These are phyloP conservation scores for Elachura formosa DNA, from an alignment of 2,113 vertebrate genomes.

Conservation along the genomic window DNA sequence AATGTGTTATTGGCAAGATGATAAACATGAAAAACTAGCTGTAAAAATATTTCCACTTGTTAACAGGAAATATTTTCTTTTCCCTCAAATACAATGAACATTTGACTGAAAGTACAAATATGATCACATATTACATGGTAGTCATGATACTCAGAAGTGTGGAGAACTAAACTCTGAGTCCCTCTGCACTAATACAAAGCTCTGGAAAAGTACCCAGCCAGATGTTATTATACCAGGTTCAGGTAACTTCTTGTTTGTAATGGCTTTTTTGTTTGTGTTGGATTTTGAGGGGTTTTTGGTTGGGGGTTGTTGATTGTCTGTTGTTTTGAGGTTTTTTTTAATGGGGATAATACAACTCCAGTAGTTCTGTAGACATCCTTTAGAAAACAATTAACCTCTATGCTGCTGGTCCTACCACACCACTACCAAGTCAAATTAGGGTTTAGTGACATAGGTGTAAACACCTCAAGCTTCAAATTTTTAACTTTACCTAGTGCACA, in stretches of 20 bases:
- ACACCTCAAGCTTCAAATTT: background rate
- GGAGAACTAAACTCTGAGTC: background rate
- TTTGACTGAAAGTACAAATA: background rate
- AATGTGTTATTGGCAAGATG: background rate
- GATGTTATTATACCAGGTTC: background rate
- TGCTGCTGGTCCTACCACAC: background rate
- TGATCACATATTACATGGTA: background rate
- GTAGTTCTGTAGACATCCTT: background rate
- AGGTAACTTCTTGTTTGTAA: fast-evolving
- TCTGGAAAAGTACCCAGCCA: background rate
- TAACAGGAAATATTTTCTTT: background rate
- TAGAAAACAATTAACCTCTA: background rate
- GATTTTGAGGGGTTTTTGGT: background rate
- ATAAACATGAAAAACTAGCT: background rate
- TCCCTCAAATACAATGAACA: background rate
- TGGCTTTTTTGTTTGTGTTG: background rate
- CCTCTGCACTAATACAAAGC: background rate
- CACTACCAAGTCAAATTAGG: background rate
- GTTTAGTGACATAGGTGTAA: background rate
- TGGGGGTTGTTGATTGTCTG: background rate
- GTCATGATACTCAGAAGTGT: background rate
- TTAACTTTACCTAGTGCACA: background rate
- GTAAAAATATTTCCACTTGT: background rate
- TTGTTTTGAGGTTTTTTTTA: background rate
- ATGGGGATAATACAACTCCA: background rate